phyloP scores from a whole-genome alignment of 2,888 invertebrate species.

The Dascillus cervinus region DNA sequence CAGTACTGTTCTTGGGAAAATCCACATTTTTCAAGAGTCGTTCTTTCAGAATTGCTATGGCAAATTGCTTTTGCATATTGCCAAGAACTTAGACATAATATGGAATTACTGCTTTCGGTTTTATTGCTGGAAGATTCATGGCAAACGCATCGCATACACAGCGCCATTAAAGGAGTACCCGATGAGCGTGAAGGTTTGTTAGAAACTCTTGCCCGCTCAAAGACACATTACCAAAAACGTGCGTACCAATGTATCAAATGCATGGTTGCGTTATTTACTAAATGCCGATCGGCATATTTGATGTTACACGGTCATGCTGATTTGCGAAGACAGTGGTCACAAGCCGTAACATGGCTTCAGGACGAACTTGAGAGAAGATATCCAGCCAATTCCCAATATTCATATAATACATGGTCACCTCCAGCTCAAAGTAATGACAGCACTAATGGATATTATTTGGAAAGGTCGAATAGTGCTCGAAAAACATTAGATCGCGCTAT shows the following conservation, averaged over 20 bases:
- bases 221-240: constrained; percentile 92
- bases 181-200: constrained; percentile 87
- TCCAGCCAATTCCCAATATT: constrained; percentile 60
- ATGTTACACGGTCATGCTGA: constrained; percentile 72
- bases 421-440: constrained; percentile 93
- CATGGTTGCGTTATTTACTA: constrained; percentile 82
- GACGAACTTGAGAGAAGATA: constrained; percentile 83
- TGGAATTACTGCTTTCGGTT: constrained; percentile 81
- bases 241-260: constrained; percentile 97
- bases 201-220: constrained; percentile 86
- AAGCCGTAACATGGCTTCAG: constrained; percentile 89
- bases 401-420: constrained; percentile 90
- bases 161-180: constrained; percentile 82
- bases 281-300: constrained; percentile 72
- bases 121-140: constrained; percentile 90
- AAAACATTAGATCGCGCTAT: constrained; percentile 76
- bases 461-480: constrained; percentile 87
- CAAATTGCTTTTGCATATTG: constrained; percentile 86
- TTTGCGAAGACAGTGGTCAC: constrained; percentile 78
- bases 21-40: constrained; percentile 83
- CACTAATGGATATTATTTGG: constrained; percentile 89
- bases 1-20: constrained; percentile 98
- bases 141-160: constrained; percentile 91
- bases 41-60: constrained; percentile 87
- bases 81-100: constrained; percentile 87